phyloP scores from a whole-genome alignment of 37 sponge, comb jelly and placozoan genomes.

The Geodia barretti region DNA sequence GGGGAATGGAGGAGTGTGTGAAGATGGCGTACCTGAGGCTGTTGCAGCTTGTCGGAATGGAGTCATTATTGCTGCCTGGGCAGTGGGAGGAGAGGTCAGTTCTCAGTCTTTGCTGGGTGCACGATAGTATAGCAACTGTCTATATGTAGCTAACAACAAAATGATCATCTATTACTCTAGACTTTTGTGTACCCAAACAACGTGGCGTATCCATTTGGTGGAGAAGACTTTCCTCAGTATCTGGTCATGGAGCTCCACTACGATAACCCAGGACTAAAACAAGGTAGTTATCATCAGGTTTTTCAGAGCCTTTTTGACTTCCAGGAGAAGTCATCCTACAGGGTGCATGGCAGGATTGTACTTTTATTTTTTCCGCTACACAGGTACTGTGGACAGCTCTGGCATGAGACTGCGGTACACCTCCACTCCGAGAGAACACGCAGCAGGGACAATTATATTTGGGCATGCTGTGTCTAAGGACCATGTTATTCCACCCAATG shows the following conservation, averaged over 20 bases:
- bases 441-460: conserved; percentile 22
- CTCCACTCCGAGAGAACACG: not conserved
- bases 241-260: conserved; percentile 30
- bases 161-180: too few species aligned
- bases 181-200: conserved; percentile 18
- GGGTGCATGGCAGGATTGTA: too few species aligned
- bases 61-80: conserved; percentile 48
- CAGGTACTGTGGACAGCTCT: conserved; percentile 56
- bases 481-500: conserved; percentile 46
- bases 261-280: conserved; percentile 15
- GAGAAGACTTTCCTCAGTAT: not conserved
- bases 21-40: not conserved
- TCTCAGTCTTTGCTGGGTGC: too few species aligned
- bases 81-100: conserved; percentile 71
- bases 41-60: not conserved
- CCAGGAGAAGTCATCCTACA: too few species aligned
- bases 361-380: not conserved
- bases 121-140: too few species aligned
- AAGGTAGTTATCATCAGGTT: not conserved
- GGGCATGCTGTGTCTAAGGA: conserved; percentile 8
- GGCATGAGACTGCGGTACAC: conserved; percentile 42
- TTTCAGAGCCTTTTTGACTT: too few species aligned
- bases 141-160: too few species aligned
- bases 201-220: conserved; percentile 40
- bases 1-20: not conserved